Base-by-base conservation (phyloP, 2,797 vertebrate species). In the Cuniculus paca region DNA sequence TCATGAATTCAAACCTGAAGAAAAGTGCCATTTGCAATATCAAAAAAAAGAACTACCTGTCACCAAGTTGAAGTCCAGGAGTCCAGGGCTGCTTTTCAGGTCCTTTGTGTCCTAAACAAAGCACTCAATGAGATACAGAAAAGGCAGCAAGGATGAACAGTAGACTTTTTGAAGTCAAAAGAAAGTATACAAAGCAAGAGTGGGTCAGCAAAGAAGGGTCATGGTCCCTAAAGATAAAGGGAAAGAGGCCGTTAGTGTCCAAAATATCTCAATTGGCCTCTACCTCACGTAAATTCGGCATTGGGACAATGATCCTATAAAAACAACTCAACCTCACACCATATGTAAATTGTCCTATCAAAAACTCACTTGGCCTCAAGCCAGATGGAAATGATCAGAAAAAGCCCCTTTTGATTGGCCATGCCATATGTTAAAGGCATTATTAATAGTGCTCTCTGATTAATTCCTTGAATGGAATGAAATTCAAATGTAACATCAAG, bases 21-120 rank as follows among this genome's bases (percentile, higher is more conserved):
- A 54, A 54, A 36, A 65, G 34, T 72, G 65, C 22, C n/a, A 78
- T 50, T 91, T 96, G 3, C 24, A 89, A 74, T 91, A 93, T 83
- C 74, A 77, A 94, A 42, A 95, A 56, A 61, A 65, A 65, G 6
- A 93, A 90, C 88, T 74, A 70, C 3, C 58, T 95, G 63, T 36
- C 22, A 36, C 65, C 65, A 36, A 20, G n/a, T 36, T 17, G 19
- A 68, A 20, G 17, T 68, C 17, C 65, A 36, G n/a, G 63, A 65
- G 63, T 65, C 63, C 19, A 68, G 34, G 63, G 63, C 34, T 65
- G 6, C 63, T 65, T n/a, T n/a, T n/a, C 34, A 65, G n/a, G 65
- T 36, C 65, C n/a, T 68, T 68, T 68, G 17, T 36, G n/a, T 36
- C n/a, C n/a, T 68, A n/a, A 68, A 68, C 65, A 68, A 68, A 36